Base-by-base conservation (phyloP, 2,797 vertebrate genomes). In the Zalophus californianus region DNA sequence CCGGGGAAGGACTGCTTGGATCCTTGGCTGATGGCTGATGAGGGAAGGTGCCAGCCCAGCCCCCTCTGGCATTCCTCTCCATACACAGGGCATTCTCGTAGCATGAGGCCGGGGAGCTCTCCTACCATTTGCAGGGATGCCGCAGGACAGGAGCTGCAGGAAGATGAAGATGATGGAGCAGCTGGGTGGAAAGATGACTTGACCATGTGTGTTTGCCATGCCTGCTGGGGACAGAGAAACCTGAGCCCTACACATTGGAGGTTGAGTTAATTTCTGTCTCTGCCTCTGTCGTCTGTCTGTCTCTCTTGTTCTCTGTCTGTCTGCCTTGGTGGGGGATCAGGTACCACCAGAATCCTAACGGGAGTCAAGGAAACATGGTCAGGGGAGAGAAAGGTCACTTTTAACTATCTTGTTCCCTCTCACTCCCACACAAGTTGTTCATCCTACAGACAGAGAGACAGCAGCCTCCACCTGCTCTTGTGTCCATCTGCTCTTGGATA, bases 101-200 rank as follows among this genome's bases (percentile, higher is more conserved):
- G 13, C 2, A 13, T 16, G 14, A n/a, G 44, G 27, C 10, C 18
- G 44, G 10, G 21, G 18, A 15, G 70, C 2, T 44, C 48, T 48
- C 91, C 32, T 90, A 90, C 87, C 87, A 0, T 52, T 27, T 32
- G 25, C 13, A 50, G 7, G 15, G 32, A 10, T 11, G 48, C 16
- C 32, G 29, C 50, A 6, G 20, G 82, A 66, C 68, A 92, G 88
- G 20, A 92, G 41, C 62, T 62, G 35, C 62, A 96, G 83, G 50
- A 92, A 21, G 41, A 90, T 0, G 11, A 96, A 41, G 64, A 2
- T 7, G 14, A 35, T 3, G 12, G 64, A 9, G 27, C 48, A 21
- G 21, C 25, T 50, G 32, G 12, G 41, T 21, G 62, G 79, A 48
- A 41, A 82, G 25, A 8, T 9, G 9, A 44, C 68, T 60, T 2